Evolutionary conservation across 2,888 invertebrate species (phyloP).

Genomic region (Caenorhabditis sp.): DNA sequence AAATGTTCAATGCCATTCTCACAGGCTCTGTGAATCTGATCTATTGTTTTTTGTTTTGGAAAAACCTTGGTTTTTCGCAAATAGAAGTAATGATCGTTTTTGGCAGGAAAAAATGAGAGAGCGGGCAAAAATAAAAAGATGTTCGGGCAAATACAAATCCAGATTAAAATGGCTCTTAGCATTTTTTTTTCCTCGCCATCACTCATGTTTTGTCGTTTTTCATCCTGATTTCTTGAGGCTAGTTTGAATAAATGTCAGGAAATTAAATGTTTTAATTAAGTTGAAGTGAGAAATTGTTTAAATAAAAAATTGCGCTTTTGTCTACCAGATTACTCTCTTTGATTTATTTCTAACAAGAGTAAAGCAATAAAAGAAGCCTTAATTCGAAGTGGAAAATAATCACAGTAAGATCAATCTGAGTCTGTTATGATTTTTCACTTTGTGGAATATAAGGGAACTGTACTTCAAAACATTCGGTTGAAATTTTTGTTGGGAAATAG

Average conservation of each 20-base stretch:
- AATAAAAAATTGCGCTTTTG: not conserved
- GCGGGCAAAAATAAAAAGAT: conserved; percentile 1
- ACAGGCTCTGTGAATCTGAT: too few relatives aligned
- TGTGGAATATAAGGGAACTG: too few relatives aligned
- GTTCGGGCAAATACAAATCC: not conserved
- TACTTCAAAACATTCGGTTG: too few relatives aligned
- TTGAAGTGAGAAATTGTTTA: not conserved
- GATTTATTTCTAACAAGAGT: not conserved
- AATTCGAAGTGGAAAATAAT: too few relatives aligned
- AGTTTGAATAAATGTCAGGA: not conserved
- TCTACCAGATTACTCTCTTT: not conserved
- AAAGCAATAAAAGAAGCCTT: too few relatives aligned
- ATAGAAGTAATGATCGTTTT: too few relatives aligned
- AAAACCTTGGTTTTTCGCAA: too few relatives aligned
- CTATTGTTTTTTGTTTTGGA: too few relatives aligned
- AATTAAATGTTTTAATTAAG: not conserved
- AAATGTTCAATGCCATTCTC: too few relatives aligned
- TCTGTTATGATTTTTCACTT: too few relatives aligned
- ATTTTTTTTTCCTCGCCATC: not conserved
- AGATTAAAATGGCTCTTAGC: conserved; percentile 1
- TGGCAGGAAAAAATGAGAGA: not conserved
- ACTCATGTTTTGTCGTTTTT: not conserved
- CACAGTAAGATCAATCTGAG: too few relatives aligned
- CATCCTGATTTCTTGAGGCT: not conserved
- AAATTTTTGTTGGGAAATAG: too few relatives aligned